A percentile compares a stretch with the other conserved stretches of the same genome.
Conservation (phyloP, 2,797 vertebrate genomes). For the Tapera naevia region DNA sequence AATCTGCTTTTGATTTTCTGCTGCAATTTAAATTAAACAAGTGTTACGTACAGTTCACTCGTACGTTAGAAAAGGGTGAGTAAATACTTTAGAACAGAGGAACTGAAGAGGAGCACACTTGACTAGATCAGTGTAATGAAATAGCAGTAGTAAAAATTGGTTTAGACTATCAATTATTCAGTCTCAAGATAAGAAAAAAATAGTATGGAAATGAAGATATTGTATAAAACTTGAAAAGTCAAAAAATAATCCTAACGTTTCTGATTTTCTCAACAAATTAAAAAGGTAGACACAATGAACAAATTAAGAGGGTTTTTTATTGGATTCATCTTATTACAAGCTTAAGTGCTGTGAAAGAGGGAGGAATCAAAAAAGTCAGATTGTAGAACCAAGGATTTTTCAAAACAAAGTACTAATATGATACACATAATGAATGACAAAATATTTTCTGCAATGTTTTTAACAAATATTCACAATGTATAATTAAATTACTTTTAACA, state of each 20-base stretch:
- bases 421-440: not conserved
- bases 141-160: not conserved
- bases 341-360: not conserved
- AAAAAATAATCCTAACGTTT: not conserved
- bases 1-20: not conserved
- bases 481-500: not conserved
- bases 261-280: not conserved
- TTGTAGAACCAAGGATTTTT: not conserved
- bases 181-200: not conserved
- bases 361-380: no score
- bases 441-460: not conserved
- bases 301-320: not conserved
- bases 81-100: not conserved
- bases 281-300: not conserved
- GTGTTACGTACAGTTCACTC: not conserved
- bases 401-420: not conserved
- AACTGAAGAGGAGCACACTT: not conserved
- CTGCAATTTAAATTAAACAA: not conserved
- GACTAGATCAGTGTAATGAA: not conserved
- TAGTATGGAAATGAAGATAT: not conserved
- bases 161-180: not conserved
- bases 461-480: not conserved
- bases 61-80: not conserved
- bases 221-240: not conserved
- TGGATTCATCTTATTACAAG: not conserved